phyloP scores from a whole-genome alignment of 2,888 invertebrate species.

The Allacma fusca region DNA sequence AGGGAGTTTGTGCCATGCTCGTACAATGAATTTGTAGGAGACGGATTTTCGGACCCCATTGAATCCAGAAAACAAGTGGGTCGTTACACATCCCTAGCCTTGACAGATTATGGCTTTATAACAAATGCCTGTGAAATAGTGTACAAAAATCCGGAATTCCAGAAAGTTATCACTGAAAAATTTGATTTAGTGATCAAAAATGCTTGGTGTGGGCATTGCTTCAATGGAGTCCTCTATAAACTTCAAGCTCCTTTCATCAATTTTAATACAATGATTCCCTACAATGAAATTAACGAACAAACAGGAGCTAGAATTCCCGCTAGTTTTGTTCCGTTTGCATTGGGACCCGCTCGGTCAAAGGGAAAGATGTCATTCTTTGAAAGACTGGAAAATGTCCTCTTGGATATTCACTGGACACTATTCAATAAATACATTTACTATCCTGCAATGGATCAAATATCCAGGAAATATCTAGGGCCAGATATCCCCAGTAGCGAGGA shows the following conservation, averaged over 20 bases:
- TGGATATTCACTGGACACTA: not conserved
- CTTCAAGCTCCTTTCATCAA: conserved; percentile 63
- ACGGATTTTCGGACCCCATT: not conserved
- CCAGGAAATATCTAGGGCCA: conserved; percentile 62
- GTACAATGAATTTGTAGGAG: conserved; percentile 40
- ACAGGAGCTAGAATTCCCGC: conserved; percentile 9
- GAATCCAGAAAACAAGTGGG: not conserved
- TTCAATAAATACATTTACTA: not conserved
- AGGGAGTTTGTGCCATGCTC: conserved; percentile 53
- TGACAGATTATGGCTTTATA: not conserved
- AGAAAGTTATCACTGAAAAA: conserved; percentile 38
- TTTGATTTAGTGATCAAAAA: conserved; percentile 62
- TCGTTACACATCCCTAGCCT: not conserved
- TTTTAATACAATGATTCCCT: not conserved
- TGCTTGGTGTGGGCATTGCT: conserved; percentile 66
- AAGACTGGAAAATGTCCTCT: conserved; percentile 22
- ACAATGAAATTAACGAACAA: not conserved
- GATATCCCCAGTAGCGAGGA: conserved; percentile 54
- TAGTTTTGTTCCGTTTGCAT: conserved; percentile 19
- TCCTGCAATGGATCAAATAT: conserved; percentile 28
- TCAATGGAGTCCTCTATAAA: conserved; percentile 66
- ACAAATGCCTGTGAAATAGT: conserved; percentile 42
- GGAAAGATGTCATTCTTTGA: conserved; percentile 33
- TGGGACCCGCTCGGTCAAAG: not conserved
- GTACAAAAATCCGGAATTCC: conserved; percentile 45